A percentile compares a stretch with the other conserved stretches of the same genome.
phyloP scores from a whole-genome alignment of 2,888 invertebrate species.

The Caenorhabditis sp. region DNA sequence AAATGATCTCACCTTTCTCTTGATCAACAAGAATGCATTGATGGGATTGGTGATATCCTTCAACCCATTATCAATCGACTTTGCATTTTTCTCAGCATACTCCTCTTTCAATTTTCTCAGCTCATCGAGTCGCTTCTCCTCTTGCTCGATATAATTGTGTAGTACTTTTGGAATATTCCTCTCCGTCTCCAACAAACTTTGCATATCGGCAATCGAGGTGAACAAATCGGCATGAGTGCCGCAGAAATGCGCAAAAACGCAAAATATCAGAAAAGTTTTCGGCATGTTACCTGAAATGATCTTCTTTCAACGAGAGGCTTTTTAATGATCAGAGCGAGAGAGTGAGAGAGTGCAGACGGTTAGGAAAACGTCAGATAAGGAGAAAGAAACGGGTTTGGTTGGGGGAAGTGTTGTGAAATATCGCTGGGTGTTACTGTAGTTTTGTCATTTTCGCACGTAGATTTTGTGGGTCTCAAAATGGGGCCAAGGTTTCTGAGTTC shows the following conservation, averaged over 20 bases:
- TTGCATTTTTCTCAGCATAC: constrained; percentile 62
- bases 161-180: constrained; percentile 71
- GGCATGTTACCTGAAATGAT: too few species aligned
- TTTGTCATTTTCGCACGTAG: constrained; percentile 29
- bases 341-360: not conserved
- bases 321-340: too few species aligned
- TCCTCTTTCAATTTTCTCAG: constrained; percentile 60
- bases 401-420: not conserved
- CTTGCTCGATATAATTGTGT: constrained; percentile 71
- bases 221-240: constrained; percentile 71
- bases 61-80: constrained; percentile 57
- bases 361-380: constrained; percentile 9
- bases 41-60: constrained; percentile 73
- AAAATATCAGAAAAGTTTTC: constrained; percentile 8
- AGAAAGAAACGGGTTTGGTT: constrained; percentile 6
- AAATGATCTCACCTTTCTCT: constrained; percentile 72
- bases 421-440: too few species aligned
- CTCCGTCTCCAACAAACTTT: constrained; percentile 72
- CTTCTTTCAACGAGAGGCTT: too few species aligned
- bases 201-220: constrained; percentile 73
- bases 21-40: constrained; percentile 74
- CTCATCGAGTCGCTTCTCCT: constrained; percentile 71
- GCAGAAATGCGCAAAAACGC: constrained; percentile 3
- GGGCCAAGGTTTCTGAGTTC: too few species aligned
- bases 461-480: too few species aligned